Evolutionary conservation across 1,140 invertebrate species (phyloP).

Genomic region (Polyergus mexicanus): DNA sequence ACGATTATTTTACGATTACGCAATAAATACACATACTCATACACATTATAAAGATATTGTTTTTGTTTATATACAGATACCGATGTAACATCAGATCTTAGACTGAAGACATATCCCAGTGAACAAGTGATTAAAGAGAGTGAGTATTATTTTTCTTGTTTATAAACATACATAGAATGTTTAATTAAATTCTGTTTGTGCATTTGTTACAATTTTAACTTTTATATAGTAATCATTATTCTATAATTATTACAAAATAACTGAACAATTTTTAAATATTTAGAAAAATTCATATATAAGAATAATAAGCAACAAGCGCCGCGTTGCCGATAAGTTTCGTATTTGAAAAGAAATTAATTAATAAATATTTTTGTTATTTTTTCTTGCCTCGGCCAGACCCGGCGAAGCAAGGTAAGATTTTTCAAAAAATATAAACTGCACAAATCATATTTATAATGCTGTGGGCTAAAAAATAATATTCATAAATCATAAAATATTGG

Average conservation of each 20-base stretch:
- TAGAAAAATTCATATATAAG: constrained; percentile 3
- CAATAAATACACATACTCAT: too few relatives aligned
- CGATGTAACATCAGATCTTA: constrained; percentile 79
- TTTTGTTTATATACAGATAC: constrained; percentile 37
- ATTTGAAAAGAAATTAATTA: constrained; percentile 68
- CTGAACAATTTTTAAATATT: neutral
- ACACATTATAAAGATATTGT: neutral
- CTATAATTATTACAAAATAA: neutral
- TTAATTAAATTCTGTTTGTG: constrained; percentile 30
- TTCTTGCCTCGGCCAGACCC: constrained; percentile 82
- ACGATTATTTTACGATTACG: neutral
- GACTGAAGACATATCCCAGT: constrained; percentile 91
- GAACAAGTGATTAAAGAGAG: constrained; percentile 93
- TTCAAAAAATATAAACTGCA: constrained; percentile 57
- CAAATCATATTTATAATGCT: constrained; percentile 64
- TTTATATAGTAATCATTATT: neutral
- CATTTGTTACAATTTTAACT: constrained; percentile 50
- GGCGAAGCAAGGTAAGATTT: constrained; percentile 83
- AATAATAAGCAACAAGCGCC: constrained; percentile 42
- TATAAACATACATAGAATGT: neutral
- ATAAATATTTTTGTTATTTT: constrained; percentile 78
- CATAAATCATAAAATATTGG: constrained; percentile 54
- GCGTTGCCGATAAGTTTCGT: constrained; percentile 6
- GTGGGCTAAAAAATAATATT: constrained; percentile 59
- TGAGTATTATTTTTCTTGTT: constrained; percentile 86